Conservation (phyloP, 2,113 vertebrate species). For the Aix galericulata region DNA sequence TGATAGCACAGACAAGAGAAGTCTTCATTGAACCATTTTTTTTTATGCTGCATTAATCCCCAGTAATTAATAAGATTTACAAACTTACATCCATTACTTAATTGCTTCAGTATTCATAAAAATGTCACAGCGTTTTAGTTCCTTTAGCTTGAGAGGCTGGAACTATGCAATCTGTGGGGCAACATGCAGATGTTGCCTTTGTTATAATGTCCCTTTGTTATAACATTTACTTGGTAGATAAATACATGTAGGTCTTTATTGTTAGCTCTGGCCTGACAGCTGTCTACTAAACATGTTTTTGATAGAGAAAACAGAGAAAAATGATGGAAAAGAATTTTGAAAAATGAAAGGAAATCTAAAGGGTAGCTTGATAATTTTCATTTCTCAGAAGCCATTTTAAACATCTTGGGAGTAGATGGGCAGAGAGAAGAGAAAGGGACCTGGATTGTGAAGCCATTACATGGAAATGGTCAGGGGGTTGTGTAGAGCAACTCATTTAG, state of each 20-base stretch:
- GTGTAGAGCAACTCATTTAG: not conserved
- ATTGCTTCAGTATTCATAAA: constrained; percentile 23
- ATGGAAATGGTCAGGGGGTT: not conserved
- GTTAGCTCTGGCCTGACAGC: not conserved
- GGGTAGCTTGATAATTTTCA: not conserved
- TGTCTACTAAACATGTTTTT: not conserved
- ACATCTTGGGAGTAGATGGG: not conserved
- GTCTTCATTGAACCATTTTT: not conserved
- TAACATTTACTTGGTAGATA: not conserved
- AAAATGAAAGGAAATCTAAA: not conserved
- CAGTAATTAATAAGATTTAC: constrained; percentile 23
- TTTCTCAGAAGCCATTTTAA: not conserved
- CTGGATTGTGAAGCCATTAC: not conserved
- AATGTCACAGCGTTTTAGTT: not conserved
- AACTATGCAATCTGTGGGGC: not conserved
- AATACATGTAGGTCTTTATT: not conserved
- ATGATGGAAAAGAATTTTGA: not conserved
- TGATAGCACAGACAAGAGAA: constrained; percentile 1
- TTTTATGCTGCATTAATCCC: not conserved
- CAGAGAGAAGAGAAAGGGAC: not conserved
- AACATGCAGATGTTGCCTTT: not conserved
- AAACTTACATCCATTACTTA: not conserved
- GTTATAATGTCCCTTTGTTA: not conserved
- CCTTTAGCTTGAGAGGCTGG: not conserved
- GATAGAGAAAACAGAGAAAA: not conserved